Conservation (phyloP, 2,888 invertebrate species). For the Eurytoma adleriae region DNA sequence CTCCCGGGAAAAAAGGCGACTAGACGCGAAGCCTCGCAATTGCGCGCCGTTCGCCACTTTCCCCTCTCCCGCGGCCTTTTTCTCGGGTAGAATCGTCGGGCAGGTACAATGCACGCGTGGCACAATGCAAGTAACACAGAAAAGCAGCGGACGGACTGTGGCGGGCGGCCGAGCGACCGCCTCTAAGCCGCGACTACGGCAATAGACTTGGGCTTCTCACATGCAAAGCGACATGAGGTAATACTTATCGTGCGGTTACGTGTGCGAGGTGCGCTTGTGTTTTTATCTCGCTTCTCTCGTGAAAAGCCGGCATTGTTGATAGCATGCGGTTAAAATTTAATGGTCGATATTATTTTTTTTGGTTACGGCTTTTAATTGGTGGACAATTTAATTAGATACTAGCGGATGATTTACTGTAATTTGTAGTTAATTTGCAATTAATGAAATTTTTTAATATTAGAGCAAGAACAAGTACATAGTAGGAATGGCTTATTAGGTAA, state of each 20-base stretch:
- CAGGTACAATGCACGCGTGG: no score
- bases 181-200: neutral
- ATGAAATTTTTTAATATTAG: no score
- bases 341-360: neutral
- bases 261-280: neutral
- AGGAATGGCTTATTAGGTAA: no score
- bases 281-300: conserved; percentile 6
- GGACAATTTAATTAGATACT: neutral
- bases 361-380: neutral
- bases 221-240: conserved; percentile 36
- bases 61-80: neutral
- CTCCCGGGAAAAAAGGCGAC: neutral
- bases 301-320: neutral
- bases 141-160: no score
- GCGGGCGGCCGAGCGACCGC: no score
- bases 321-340: neutral
- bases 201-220: conserved; percentile 21
- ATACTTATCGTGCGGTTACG: conserved; percentile 50
- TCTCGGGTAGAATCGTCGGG: neutral
- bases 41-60: neutral
- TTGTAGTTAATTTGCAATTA: no score
- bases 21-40: conserved; percentile 23
- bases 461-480: no score
- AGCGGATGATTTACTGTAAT: no score
- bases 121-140: no score